Percentiles rank a stretch among this genome's conserved stretches.
Conservation (phyloP, 2,888 invertebrate genomes). For the Eristalis pertinax region DNA sequence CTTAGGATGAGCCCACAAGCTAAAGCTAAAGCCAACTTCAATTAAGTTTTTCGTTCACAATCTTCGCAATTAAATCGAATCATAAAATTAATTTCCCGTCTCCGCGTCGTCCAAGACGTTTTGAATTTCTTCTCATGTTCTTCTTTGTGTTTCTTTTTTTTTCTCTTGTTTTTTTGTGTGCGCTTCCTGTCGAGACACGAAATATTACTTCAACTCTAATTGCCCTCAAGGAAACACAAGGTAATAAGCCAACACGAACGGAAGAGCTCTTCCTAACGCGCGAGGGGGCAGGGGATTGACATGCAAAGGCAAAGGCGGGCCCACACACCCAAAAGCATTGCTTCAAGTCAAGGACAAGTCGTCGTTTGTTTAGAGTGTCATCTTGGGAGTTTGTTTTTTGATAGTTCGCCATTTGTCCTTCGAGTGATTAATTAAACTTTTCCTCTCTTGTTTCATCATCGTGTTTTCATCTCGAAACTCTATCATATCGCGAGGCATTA, state of each 20-base stretch:
- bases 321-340: background rate
- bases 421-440: constrained; percentile 30
- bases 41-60: background rate
- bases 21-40: background rate
- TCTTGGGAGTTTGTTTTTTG: constrained; percentile 12
- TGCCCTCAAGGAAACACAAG: constrained; percentile 57
- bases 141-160: background rate
- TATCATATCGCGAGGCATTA: background rate
- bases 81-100: constrained; percentile 39
- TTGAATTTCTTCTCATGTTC: background rate
- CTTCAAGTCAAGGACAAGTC: constrained; percentile 46
- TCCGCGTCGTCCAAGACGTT: background rate
- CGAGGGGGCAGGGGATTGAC: background rate
- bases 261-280: constrained; percentile 30
- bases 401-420: constrained; percentile 47
- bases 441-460: background rate
- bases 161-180: constrained; percentile 5
- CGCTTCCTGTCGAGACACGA: constrained; percentile 65
- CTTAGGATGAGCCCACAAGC: background rate
- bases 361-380: background rate
- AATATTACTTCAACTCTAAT: constrained; percentile 65
- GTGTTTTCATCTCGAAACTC: background rate
- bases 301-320: constrained; percentile 2
- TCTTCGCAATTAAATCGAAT: constrained; percentile 46
- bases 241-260: constrained; percentile 60